Evolutionary conservation across 1,140 invertebrate genomes (phyloP), one percentile per base, ranked within the genome.

Genomic region (Calephelis nemesis): DNA sequence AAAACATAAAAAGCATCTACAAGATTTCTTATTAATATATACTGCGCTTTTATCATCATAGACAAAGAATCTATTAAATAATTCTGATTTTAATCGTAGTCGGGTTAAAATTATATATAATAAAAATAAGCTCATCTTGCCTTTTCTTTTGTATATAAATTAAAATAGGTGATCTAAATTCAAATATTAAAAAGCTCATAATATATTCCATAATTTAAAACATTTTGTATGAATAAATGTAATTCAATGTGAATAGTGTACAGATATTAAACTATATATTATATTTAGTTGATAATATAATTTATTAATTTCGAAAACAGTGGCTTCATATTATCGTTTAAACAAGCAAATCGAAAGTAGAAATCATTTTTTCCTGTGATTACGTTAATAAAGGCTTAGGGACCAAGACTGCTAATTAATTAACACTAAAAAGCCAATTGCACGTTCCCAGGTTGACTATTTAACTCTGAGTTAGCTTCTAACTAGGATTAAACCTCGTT

Each of bases 161-260:
- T 19, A 54, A 54, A 54, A 30, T 54, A 54, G 15, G 15, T 19
- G 50, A 54, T 54, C 50, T 58, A 58, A 58, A 58, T 30, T 58
- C 52, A 19, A 58, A 58, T 30, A 13, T 63, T 63, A 47, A 13
- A 63, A 66, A 50, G 30, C 49, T 39, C 42, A 47, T 72, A 72
- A 69, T 68, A 72, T 72, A 72, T 67, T 69, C 63, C 63, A 62
- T 62, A 50, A 65, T 68, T 67, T 70, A 64, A 69, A 52, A 66
- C 66, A 74, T 74, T 71, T 63, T 74, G 60, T 62, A 62, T 66
- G 67, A 62, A 54, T 71, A 64, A 69, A 73, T 85, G 81, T 85
- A 76, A 82, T 81, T 87, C 73, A 63, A 75, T 82, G 82, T 77
- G 75, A 69, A 83, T 81, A 77, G 68, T 90, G 87, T 88, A 90